Conservation (phyloP, 2,113 vertebrate species). For the Syngnathoides biaculeatus region DNA sequence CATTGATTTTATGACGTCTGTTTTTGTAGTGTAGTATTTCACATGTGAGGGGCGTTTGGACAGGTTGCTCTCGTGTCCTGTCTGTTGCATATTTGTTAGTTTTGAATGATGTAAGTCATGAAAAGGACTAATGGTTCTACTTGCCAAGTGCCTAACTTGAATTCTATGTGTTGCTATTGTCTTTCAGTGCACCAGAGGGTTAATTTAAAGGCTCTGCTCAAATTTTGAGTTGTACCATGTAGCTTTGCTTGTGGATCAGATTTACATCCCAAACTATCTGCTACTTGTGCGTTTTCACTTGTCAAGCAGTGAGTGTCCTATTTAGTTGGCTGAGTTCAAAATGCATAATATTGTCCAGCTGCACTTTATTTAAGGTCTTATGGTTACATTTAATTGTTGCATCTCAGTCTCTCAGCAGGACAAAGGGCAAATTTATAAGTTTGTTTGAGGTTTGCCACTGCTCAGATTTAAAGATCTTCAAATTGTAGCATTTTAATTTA, state of each 20-base stretch:
- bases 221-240: conserved; percentile 37
- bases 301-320: conserved; percentile 14
- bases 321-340: conserved; percentile 51
- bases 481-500: conserved; percentile 61
- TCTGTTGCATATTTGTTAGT: conserved; percentile 12
- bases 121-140: neutral
- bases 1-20: conserved; percentile 54
- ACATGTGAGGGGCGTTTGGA: conserved; percentile 35
- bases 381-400: conserved; percentile 32
- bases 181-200: conserved; percentile 42
- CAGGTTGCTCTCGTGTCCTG: conserved; percentile 3
- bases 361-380: conserved; percentile 75
- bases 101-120: neutral
- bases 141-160: conserved; percentile 68
- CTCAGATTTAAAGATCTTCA: conserved; percentile 22
- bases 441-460: conserved; percentile 8
- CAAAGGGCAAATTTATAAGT: conserved; percentile 30
- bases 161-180: conserved; percentile 30
- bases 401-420: conserved; percentile 19
- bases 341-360: conserved; percentile 63
- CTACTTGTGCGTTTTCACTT: conserved; percentile 1
- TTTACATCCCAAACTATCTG: conserved; percentile 13
- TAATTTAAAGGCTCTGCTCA: conserved; percentile 49
- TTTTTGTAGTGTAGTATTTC: conserved; percentile 46
- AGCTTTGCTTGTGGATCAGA: conserved; percentile 30